A percentile compares a stretch with the other conserved stretches of the same genome.
Conservation (phyloP, 2,113 vertebrate genomes). For the Microcebus lehilahytsara region DNA sequence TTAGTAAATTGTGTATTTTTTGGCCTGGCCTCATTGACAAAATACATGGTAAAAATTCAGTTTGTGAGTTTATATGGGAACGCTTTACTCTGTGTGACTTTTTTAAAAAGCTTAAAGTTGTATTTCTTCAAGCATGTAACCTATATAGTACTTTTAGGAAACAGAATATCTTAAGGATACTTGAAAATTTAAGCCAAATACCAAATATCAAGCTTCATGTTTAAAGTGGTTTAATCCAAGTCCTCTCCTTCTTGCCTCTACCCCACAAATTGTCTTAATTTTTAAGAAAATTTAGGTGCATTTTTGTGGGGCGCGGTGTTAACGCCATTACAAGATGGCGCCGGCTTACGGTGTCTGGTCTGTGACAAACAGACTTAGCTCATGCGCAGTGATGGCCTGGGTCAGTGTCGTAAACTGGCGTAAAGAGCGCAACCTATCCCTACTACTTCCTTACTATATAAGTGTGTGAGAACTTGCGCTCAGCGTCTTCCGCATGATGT, state of each 20-base stretch:
- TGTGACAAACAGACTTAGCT: too few relatives aligned
- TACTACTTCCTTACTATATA: too few relatives aligned
- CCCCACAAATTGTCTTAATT: not conserved
- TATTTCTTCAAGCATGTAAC: not conserved
- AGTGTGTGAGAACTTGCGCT: too few relatives aligned
- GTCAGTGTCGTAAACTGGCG: too few relatives aligned
- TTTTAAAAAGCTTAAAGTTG: not conserved
- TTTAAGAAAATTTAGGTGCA: not conserved
- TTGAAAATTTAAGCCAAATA: not conserved
- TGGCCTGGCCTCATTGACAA: not conserved
- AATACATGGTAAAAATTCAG: not conserved
- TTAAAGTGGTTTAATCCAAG: not conserved
- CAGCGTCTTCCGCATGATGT: too few relatives aligned
- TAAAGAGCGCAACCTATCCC: too few relatives aligned
- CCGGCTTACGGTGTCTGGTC: too few relatives aligned
- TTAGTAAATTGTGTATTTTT: not conserved
- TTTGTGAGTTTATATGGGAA: not conserved
- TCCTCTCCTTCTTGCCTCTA: not conserved
- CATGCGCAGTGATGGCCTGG: too few relatives aligned
- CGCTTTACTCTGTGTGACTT: not conserved
- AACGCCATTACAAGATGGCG: too few relatives aligned
- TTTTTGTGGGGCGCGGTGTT: too few relatives aligned
- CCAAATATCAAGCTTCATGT: not conserved
- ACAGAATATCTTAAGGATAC: not conserved
- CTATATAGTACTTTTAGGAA: not conserved